Conservation (phyloP, 2,888 invertebrate genomes). For the Incurvaria masculella region DNA sequence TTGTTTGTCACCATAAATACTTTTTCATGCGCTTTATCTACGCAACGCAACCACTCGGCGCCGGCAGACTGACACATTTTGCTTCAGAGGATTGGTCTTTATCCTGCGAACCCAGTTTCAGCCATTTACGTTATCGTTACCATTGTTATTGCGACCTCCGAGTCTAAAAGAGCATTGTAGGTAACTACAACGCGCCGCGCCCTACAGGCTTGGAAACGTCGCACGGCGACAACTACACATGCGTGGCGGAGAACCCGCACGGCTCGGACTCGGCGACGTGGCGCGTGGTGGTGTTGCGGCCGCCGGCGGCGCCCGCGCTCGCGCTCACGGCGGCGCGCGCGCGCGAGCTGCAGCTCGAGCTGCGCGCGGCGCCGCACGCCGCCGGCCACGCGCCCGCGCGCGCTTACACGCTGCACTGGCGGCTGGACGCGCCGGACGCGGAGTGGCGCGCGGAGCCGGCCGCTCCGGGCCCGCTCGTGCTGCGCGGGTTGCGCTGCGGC, state of each 20-base stretch:
- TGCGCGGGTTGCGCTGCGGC: conserved; percentile 78
- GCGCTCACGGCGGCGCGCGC: conserved; percentile 51
- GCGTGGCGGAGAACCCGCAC: conserved; percentile 76
- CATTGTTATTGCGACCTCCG: too few species aligned
- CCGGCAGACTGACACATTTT: too few species aligned
- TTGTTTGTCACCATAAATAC: too few species aligned
- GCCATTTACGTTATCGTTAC: too few species aligned
- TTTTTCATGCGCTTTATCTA: too few species aligned
- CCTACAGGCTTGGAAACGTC: conserved; percentile 65
- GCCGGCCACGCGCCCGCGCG: conserved; percentile 45
- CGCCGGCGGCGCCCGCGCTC: conserved; percentile 67
- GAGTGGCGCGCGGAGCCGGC: conserved; percentile 60
- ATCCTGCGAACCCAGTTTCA: too few species aligned
- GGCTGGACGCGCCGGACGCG: conserved; percentile 67
- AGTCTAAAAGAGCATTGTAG: too few species aligned
- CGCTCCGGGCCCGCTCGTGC: conserved; percentile 46
- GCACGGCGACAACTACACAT: conserved; percentile 76
- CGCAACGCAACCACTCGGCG: too few species aligned
- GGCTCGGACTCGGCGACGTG: conserved; percentile 82
- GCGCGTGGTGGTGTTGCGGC: conserved; percentile 71
- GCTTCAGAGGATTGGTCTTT: too few species aligned
- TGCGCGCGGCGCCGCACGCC: conserved; percentile 33
- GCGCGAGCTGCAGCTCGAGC: conserved; percentile 40
- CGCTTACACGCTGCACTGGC: conserved; percentile 67
- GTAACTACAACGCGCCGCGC: too few species aligned